Base-by-base conservation (phyloP, 2,888 invertebrate species). In the Caenorhabditis virilis region DNA sequence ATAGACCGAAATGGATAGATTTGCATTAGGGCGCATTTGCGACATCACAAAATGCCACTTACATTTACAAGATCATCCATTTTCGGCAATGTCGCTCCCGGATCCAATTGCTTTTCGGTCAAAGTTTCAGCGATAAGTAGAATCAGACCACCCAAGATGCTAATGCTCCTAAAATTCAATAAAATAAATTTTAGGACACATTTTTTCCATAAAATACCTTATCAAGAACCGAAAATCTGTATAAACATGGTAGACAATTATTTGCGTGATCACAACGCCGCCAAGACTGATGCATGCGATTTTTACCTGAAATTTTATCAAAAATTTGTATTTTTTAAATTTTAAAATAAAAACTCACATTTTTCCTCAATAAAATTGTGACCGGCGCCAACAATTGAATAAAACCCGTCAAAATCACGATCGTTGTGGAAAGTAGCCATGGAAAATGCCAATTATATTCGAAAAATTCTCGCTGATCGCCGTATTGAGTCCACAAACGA, bases 401-500 rank as follows among this genome's bases (percentile, higher is more conserved):
- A 20, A 57, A 1, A 16, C 43, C 39, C 30, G 39, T 36, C 15
- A 25, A 62, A 6, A 26, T 33, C 39, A 38, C 47, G 25, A 42
- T 25, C 36, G 33, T 38, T 38, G 6, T 39, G 18, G 36, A 52
- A 48, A 25, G 38, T 2, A 16, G 25, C 42, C 30, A 53, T 49
- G 38, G 43, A 1, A 56, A n/a, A 11, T 25, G 20, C 55, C 58
- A 64, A 1, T 18, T n/a, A 16, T 49, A 45, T 9, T 23, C 0
- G 11, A 52, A 52, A n/a, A 49, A 39, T 16, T 27, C n/a, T 1
- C 47, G 51, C 22, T 60, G 85, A 78, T 54, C 83, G 72, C 67
- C 82, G 83, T 83, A 86, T 84, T 98, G 98, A 83, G 93, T 91
- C 90, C 93, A 97, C 97, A 99, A 98, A 65, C 98, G 89, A 61